These are phyloP conservation scores for Drosophila subquinaria DNA, from an alignment of 2,888 invertebrate genomes.

Conservation along the genomic window DNA sequence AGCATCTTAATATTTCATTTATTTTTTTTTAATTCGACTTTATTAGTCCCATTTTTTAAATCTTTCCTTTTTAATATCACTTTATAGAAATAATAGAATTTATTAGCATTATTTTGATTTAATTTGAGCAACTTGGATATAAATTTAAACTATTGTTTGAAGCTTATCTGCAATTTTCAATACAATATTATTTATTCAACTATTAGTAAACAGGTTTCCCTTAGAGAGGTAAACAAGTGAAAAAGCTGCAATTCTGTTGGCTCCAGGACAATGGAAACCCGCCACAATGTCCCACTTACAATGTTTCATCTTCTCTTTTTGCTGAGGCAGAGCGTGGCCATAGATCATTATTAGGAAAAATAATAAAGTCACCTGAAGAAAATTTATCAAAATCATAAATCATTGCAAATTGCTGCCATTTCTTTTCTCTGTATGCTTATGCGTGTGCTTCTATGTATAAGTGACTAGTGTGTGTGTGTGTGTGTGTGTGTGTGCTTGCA, in stretches of 20 bases:
- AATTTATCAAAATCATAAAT: conserved; percentile 78
- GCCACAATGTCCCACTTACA: conserved; percentile 18
- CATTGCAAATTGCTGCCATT: conserved; percentile 69
- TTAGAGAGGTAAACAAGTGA: neutral
- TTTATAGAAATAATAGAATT: too few relatives aligned
- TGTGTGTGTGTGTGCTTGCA: conserved; percentile 21
- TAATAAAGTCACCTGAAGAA: conserved; percentile 76
- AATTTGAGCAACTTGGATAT: neutral
- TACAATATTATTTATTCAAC: neutral
- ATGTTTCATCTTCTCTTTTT: conserved; percentile 5
- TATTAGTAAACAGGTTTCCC: neutral
- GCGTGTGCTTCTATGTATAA: neutral
- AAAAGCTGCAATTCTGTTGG: conserved; percentile 11
- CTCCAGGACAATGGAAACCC: conserved; percentile 3
- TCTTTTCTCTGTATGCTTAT: conserved; percentile 36
- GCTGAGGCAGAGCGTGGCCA: conserved; percentile 30
- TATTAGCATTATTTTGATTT: too few relatives aligned
- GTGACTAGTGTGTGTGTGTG: conserved; percentile 17
- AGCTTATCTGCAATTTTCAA: neutral
- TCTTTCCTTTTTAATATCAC: too few relatives aligned
- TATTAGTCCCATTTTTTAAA: too few relatives aligned
- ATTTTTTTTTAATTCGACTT: too few relatives aligned
- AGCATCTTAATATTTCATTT: too few relatives aligned
- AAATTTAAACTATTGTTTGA: neutral
- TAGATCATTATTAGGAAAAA: conserved; percentile 75